Conservation (phyloP, 1,140 invertebrate species). For the Diuraphis noxia region DNA sequence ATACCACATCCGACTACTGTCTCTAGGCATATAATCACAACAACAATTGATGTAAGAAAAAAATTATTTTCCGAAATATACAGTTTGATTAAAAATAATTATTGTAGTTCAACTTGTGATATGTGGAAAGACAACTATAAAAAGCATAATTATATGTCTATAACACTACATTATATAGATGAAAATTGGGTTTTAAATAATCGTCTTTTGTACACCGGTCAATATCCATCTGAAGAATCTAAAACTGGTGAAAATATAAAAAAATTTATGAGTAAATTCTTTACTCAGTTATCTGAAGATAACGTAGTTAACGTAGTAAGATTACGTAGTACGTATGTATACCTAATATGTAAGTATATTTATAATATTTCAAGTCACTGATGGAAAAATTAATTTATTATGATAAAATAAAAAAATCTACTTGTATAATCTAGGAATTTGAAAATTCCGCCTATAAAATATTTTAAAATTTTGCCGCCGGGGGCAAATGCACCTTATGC, state of each 20-base stretch:
- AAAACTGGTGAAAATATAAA: background rate
- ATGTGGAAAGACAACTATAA: background rate
- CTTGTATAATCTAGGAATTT: no score
- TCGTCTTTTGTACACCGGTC: background rate
- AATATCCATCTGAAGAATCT: background rate
- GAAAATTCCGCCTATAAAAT: no score
- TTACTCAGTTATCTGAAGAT: background rate
- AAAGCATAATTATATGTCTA: background rate
- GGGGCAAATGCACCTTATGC: no score
- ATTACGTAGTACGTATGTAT: no score
- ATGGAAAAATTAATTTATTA: no score
- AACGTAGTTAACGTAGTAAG: no score
- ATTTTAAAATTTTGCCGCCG: no score
- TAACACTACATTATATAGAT: background rate
- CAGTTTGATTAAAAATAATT: background rate
- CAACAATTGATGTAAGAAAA: background rate
- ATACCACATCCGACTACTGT: background rate
- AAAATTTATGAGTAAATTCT: background rate
- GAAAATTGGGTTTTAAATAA: background rate
- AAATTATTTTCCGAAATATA: background rate
- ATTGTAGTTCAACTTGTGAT: background rate
- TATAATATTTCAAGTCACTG: no score
- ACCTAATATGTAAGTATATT: no score
- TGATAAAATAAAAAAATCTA: no score
- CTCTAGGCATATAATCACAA: background rate